These are phyloP conservation scores for Mesitornis unicolor DNA, from an alignment of 2,113 vertebrate species.

Conservation along the genomic window DNA sequence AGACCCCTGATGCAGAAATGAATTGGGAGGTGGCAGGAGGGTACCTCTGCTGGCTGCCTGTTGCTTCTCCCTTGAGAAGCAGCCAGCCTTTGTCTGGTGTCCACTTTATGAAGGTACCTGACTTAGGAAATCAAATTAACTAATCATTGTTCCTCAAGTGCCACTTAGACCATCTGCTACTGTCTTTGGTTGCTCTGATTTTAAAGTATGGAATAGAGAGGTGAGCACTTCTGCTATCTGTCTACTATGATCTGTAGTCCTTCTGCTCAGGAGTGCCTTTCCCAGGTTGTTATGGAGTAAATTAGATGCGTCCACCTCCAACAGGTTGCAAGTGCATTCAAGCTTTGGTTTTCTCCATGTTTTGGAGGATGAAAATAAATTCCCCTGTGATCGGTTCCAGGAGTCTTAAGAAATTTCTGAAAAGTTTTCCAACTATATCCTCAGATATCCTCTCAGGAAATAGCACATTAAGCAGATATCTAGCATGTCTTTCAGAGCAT, in stretches of 20 bases:
- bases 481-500: background rate
- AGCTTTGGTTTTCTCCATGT: background rate
- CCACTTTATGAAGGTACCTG: constrained; percentile 7
- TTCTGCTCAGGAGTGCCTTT: background rate
- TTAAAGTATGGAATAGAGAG: background rate
- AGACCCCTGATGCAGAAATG: background rate
- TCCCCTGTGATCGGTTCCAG: background rate
- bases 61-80: constrained; percentile 4
- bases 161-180: constrained; percentile 26
- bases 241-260: background rate
- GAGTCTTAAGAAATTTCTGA: background rate
- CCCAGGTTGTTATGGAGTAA: background rate
- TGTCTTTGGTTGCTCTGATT: background rate
- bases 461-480: background rate
- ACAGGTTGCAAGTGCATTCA: background rate
- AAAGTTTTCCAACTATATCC: background rate
- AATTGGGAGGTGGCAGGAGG: background rate
- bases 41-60: background rate
- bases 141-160: background rate
- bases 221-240: background rate
- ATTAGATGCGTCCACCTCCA: background rate
- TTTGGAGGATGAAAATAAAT: background rate
- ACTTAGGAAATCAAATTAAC: constrained; percentile 9
- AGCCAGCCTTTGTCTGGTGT: constrained; percentile 22
- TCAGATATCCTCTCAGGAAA: background rate